These are phyloP conservation scores for Alaudala cheleensis DNA, from an alignment of 2,113 vertebrate genomes.

Conservation along the genomic window DNA sequence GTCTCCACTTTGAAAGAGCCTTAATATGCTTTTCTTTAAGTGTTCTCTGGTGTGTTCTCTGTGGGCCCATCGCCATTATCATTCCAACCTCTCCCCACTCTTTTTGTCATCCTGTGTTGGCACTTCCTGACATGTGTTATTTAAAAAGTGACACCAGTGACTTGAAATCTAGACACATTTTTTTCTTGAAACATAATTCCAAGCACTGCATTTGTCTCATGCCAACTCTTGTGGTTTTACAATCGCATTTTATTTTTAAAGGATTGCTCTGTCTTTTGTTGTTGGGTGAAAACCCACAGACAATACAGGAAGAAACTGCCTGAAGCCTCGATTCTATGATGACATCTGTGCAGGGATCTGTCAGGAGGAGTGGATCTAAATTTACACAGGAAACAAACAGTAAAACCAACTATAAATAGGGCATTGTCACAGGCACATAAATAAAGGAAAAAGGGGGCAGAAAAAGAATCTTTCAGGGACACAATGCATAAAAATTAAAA, in stretches of 20 bases:
- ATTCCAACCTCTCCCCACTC: constrained; percentile 65
- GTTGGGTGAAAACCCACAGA: constrained; percentile 62
- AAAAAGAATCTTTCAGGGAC: not conserved
- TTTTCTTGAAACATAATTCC: constrained; percentile 62
- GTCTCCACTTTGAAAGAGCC: constrained; percentile 65
- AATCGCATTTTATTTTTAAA: constrained; percentile 60
- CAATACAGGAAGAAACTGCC: constrained; percentile 53
- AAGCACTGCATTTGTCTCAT: constrained; percentile 46
- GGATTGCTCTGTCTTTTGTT: constrained; percentile 64
- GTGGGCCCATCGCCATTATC: constrained; percentile 66
- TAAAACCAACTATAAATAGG: constrained; percentile 54
- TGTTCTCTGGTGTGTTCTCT: constrained; percentile 63
- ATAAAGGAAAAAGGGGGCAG: not conserved
- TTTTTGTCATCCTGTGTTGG: constrained; percentile 68
- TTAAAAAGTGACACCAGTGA: constrained; percentile 66
- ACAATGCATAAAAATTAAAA: not conserved
- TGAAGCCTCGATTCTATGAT: constrained; percentile 45
- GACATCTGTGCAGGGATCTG: constrained; percentile 64
- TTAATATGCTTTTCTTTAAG: constrained; percentile 67
- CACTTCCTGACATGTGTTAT: constrained; percentile 69
- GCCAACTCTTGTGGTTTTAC: constrained; percentile 53
- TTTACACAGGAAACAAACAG: constrained; percentile 55
- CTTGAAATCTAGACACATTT: constrained; percentile 70
- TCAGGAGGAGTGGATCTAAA: constrained; percentile 33
- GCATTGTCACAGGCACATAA: constrained; percentile 33